A percentile compares a stretch with the other conserved stretches of the same genome.
Evolutionary conservation across 2,797 vertebrate species (phyloP).

Genomic region (Catostomus latipinnis): DNA sequence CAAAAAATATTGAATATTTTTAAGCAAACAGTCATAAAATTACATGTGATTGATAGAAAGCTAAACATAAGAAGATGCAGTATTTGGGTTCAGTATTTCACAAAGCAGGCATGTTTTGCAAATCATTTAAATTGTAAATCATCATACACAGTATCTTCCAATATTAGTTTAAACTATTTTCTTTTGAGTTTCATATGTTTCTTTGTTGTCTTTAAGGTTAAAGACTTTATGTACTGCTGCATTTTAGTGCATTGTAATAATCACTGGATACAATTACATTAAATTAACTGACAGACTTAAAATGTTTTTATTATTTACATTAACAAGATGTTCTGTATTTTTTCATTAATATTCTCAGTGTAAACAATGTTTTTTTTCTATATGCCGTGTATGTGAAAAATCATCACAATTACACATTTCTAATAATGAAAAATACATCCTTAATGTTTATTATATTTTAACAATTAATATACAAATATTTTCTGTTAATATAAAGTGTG

Average conservation of each 20-base stretch:
- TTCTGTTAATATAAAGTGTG: not conserved
- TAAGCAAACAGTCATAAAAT: not conserved
- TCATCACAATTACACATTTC: not conserved
- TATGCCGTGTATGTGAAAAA: not conserved
- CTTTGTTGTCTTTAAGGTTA: not conserved
- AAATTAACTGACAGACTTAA: not conserved
- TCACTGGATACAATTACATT: not conserved
- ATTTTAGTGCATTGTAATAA: not conserved
- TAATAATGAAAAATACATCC: not conserved
- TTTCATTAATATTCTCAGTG: no score
- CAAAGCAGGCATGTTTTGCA: not conserved
- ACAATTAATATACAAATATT: no score
- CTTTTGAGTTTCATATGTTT: not conserved
- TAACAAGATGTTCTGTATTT: not conserved
- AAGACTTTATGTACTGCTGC: not conserved
- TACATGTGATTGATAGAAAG: not conserved
- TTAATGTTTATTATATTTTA: no score
- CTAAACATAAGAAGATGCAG: not conserved
- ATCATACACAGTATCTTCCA: not conserved
- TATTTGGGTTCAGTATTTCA: not conserved
- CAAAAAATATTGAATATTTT: not conserved
- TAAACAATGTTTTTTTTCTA: not conserved
- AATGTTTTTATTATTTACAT: not conserved
- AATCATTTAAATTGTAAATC: not conserved
- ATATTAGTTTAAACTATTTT: not conserved